Conservation (phyloP, 2,113 vertebrate genomes). For the Narcine bancroftii region DNA sequence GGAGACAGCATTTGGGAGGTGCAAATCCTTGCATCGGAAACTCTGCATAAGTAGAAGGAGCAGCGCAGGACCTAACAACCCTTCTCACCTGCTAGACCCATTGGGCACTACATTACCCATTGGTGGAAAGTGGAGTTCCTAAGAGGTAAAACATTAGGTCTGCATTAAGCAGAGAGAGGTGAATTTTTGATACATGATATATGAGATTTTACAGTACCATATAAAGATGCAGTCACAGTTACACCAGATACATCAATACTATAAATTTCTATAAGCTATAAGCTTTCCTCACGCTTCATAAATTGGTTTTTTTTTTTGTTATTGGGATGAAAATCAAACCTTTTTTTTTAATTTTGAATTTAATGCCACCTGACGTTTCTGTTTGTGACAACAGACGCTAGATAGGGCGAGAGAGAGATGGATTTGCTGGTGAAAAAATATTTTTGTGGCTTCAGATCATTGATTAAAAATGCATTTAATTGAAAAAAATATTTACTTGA, state of each 20-base stretch:
- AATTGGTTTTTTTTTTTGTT: not conserved
- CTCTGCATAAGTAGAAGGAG: no score
- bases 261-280: no score
- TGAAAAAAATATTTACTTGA: conserved; percentile 5
- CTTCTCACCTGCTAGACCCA: no score
- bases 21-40: no score
- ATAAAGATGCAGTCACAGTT: no score
- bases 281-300: not conserved
- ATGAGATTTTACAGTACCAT: not conserved
- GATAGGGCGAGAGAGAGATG: not conserved
- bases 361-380: not conserved
- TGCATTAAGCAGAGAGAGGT: not conserved
- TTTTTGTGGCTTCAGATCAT: not conserved
- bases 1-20: no score
- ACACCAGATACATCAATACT: no score
- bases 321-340: not conserved
- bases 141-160: not conserved
- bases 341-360: not conserved
- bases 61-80: no score
- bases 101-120: no score
- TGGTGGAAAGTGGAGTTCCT: not conserved
- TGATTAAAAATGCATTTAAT: not conserved
- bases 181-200: no score
- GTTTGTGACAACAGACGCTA: not conserved
- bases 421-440: not conserved